Evolutionary conservation across 2,888 invertebrate genomes (phyloP), one percentile per base, ranked within the genome.

Genomic region (Odontomyia ornata): DNA sequence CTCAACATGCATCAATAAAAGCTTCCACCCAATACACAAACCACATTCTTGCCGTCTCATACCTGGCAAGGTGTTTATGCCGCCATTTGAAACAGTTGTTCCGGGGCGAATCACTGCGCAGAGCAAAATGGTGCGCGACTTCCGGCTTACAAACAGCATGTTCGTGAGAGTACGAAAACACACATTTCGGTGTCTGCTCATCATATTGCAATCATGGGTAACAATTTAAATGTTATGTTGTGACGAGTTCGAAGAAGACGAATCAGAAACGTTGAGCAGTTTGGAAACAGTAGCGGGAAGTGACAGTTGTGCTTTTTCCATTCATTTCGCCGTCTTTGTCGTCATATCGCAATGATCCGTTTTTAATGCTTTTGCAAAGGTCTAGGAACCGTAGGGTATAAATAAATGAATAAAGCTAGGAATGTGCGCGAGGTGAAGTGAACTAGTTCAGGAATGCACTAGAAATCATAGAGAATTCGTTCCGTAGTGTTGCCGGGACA

Each of bases 101-200:
- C 64, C 64, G 64, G 64, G 21, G 13, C 30, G 21, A 60, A 18
- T 60, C 27, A 28, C 64, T 47, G 69, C 69, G 69, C 69, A 69
- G 46, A 9, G 69, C n/a, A 23, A 1, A 25, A 3, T 18, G 25
- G 25, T 47, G 69, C 69, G 69, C 69, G 47, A 69, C 69, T 69
- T 46, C 69, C 69, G 67, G 47, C 25, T 64, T 2, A 18, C n/a
- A 30, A 30, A 30, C 23, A 13, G 21, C 60, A 18, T 15, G 4
- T 15, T 15, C 27, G 15, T n/a, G 30, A 0, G 0, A 27, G 30
- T 18, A n/a, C 28, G 64, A 30, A 64, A 64, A 64, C 64, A 60
- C 25, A 23, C 57, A 30, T 30, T 64, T 64, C 64, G 28, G 64
- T 64, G 64, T 60, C 27, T 23, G 64, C 30, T 64, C 64, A 30